Evolutionary conservation across 2,113 vertebrate genomes (phyloP).

Genomic region (Ceyx melanurus): DNA sequence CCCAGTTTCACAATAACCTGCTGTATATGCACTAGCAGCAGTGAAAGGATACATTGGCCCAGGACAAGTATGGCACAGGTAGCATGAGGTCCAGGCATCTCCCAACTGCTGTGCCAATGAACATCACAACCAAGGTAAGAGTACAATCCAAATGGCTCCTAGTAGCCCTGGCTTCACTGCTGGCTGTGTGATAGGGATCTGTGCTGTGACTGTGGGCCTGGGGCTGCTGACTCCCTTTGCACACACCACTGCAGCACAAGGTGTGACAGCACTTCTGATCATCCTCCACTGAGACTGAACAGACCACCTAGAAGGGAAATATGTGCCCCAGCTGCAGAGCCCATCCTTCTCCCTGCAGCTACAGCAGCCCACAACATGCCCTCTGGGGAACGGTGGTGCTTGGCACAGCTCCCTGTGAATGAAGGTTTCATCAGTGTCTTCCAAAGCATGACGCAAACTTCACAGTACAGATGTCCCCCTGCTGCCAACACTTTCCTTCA

Average conservation of each 20-base stretch:
- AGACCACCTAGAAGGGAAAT: neutral
- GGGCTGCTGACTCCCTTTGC: neutral
- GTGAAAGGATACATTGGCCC: neutral
- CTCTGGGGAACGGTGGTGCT: rapidly evolving
- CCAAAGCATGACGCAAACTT: rapidly evolving
- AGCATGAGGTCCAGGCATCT: neutral
- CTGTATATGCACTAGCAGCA: neutral
- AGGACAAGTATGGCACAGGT: neutral
- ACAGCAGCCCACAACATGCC: rapidly evolving
- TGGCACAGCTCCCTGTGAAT: neutral
- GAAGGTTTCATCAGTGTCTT: rapidly evolving
- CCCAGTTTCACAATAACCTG: neutral
- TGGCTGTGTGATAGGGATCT: rapidly evolving
- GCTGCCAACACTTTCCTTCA: neutral
- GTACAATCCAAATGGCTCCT: rapidly evolving
- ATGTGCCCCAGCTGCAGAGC: neutral
- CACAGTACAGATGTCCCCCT: rapidly evolving
- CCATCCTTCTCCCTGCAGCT: too few relatives aligned
- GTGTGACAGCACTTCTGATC: neutral
- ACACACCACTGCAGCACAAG: too few relatives aligned
- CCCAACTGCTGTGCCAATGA: neutral
- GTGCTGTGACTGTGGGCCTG: neutral
- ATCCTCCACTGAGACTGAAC: neutral
- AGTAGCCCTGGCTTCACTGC: neutral
- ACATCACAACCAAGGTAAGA: neutral